A percentile compares a stretch with the other conserved stretches of the same genome.
Evolutionary conservation across 2,797 vertebrate genomes (phyloP).

Genomic region (Diceros bicornis): DNA sequence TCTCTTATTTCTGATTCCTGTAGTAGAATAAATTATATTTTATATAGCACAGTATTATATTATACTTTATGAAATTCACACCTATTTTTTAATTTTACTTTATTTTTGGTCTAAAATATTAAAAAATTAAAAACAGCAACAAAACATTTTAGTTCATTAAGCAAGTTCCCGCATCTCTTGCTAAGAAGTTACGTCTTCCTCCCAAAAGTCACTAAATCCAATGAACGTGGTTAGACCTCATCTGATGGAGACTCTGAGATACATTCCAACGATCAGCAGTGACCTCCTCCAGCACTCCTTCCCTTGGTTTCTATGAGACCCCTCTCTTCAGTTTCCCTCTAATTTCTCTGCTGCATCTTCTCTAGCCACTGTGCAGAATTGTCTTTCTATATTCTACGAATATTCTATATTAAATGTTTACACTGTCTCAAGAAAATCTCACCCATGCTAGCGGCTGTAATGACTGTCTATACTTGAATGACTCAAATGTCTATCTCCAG

Average conservation of each 20-base stretch:
- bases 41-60: background rate
- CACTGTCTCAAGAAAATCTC: background rate
- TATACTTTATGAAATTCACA: conserved; percentile 26
- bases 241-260: background rate
- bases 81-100: background rate
- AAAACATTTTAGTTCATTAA: background rate
- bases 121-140: conserved; percentile 5
- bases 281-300: no score
- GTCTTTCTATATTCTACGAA: background rate
- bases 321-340: background rate
- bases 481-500: background rate
- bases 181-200: background rate
- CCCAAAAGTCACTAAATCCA: background rate
- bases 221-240: background rate
- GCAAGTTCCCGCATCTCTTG: background rate
- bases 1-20: background rate
- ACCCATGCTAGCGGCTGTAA: no score
- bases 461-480: background rate
- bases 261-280: accelerated
- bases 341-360: background rate
- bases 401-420: background rate
- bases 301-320: background rate
- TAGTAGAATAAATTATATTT: background rate
- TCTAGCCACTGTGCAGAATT: background rate
- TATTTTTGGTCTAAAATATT: background rate